Evolutionary conservation across 2,888 invertebrate species (phyloP).

Genomic region (Caenorhabditis angaria): DNA sequence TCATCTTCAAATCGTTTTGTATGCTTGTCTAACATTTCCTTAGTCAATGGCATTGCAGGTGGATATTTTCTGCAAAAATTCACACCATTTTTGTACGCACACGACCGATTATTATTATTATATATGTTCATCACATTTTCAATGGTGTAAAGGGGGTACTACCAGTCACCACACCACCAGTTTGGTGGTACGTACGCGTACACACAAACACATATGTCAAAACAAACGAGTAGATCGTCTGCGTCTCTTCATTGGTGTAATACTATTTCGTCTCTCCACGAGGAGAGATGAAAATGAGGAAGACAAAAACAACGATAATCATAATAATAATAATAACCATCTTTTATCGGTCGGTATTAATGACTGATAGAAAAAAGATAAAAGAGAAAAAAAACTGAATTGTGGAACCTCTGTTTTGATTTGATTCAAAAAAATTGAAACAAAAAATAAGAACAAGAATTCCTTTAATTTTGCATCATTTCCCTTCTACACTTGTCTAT

Average conservation of each 20-base stretch:
- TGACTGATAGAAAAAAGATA: no score
- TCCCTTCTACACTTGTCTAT: no score
- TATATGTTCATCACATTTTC: neutral
- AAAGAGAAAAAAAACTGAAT: no score
- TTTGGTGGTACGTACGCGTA: neutral
- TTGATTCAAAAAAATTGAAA: no score
- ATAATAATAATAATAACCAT: slow-evolving; percentile 1
- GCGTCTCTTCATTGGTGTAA: neutral
- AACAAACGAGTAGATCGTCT: neutral
- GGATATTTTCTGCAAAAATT: slow-evolving; percentile 48
- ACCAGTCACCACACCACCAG: slow-evolving; percentile 2
- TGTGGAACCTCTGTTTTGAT: no score
- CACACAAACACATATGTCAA: neutral
- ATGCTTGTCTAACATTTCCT: slow-evolving; percentile 64
- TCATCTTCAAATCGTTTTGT: slow-evolving; percentile 66
- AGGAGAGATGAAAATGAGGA: neutral
- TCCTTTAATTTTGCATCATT: no score
- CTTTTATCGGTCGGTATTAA: slow-evolving; percentile 5
- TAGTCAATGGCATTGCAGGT: slow-evolving; percentile 58
- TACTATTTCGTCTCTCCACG: neutral
- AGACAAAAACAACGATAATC: neutral
- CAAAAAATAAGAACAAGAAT: no score
- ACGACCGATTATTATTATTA: slow-evolving; percentile 13
- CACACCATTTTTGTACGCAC: neutral
- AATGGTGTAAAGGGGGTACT: neutral